Evolutionary conservation across 2,797 vertebrate genomes (phyloP).

Genomic region (Schizothorax lantsangensis): DNA sequence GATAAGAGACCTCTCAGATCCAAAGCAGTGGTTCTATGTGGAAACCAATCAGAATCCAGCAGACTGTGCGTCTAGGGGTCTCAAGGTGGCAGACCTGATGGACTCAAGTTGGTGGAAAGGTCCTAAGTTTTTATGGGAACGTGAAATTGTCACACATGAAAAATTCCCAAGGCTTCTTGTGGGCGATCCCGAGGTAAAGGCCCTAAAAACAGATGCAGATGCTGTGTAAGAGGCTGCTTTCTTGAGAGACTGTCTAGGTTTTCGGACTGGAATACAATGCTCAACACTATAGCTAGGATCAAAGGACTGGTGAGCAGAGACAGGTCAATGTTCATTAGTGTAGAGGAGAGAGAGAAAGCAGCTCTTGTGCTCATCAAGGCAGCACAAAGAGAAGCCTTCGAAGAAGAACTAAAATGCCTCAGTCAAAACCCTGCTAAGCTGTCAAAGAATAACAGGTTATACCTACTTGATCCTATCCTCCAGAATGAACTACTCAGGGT

Average conservation of each 20-base stretch:
- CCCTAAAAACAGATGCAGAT: conserved; percentile 15
- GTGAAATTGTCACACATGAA: conserved; percentile 18
- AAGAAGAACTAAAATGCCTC: conserved; percentile 38
- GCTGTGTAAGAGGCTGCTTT: conserved; percentile 22
- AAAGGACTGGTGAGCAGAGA: conserved; percentile 29
- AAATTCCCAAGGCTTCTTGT: conserved; percentile 26
- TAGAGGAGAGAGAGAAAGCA: conserved; percentile 42
- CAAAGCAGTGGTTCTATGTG: conserved; percentile 46
- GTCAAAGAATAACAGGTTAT: conserved; percentile 26
- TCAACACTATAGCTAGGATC: conserved; percentile 40
- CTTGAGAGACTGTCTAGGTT: conserved; percentile 36
- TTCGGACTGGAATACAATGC: conserved; percentile 46
- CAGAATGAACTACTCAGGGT: conserved; percentile 40
- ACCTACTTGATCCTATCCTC: conserved; percentile 46
- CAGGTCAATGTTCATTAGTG: conserved; percentile 21
- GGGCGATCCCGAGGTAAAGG: conserved; percentile 47
- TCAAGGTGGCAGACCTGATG: conserved; percentile 51
- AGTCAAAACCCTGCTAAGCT: conserved; percentile 22
- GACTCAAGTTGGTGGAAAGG: conserved; percentile 50
- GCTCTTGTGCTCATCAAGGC: conserved; percentile 30
- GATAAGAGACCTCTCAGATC: conserved; percentile 33
- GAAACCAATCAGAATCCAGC: conserved; percentile 40
- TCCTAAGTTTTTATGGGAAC: conserved; percentile 51
- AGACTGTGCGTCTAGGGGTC: conserved; percentile 44
- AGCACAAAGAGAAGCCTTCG: conserved; percentile 41